Evolutionary conservation across 2,113 vertebrate genomes (phyloP).

Genomic region (Embiotoca jacksoni): DNA sequence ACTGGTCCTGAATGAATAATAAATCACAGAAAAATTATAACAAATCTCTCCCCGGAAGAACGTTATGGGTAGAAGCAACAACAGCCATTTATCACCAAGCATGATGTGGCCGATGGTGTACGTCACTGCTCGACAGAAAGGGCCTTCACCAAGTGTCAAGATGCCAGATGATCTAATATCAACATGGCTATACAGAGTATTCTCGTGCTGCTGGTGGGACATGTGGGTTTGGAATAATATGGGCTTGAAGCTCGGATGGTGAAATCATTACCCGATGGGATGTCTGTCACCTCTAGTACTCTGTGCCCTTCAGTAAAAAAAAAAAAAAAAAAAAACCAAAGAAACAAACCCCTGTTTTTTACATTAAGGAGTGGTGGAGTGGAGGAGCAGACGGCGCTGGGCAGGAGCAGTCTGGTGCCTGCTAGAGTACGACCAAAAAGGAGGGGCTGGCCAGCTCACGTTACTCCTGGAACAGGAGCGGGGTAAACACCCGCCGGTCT

Average conservation of each 20-base stretch:
- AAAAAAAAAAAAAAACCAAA: too few relatives aligned
- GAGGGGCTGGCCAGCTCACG: slow-evolving; percentile 74
- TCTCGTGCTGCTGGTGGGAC: slow-evolving; percentile 25
- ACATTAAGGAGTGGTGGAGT: slow-evolving; percentile 73
- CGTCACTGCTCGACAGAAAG: slow-evolving; percentile 43
- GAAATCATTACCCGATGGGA: slow-evolving; percentile 62
- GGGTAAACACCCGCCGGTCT: slow-evolving; percentile 73
- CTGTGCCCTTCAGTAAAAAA: slow-evolving; percentile 37
- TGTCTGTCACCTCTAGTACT: slow-evolving; percentile 46
- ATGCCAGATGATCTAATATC: slow-evolving; percentile 67
- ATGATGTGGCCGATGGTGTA: slow-evolving; percentile 3
- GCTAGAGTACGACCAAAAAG: slow-evolving; percentile 55
- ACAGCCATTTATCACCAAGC: slow-evolving; percentile 13
- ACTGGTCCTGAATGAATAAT: slow-evolving; percentile 60
- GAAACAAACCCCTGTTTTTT: slow-evolving; percentile 79
- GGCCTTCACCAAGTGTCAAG: slow-evolving; percentile 35
- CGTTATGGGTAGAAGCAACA: slow-evolving; percentile 35
- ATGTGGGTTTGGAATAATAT: slow-evolving; percentile 53
- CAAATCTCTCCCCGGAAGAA: slow-evolving; percentile 32
- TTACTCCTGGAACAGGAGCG: slow-evolving; percentile 77
- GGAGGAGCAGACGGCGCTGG: slow-evolving; percentile 62
- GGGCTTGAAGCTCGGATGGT: slow-evolving; percentile 49
- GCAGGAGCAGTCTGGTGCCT: slow-evolving; percentile 54
- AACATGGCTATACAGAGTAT: slow-evolving; percentile 37
- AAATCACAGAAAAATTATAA: slow-evolving; percentile 45